Evolutionary conservation across 2,888 invertebrate species (phyloP), one percentile per base, ranked within the genome.

Genomic region (Drosophila demipolita): DNA sequence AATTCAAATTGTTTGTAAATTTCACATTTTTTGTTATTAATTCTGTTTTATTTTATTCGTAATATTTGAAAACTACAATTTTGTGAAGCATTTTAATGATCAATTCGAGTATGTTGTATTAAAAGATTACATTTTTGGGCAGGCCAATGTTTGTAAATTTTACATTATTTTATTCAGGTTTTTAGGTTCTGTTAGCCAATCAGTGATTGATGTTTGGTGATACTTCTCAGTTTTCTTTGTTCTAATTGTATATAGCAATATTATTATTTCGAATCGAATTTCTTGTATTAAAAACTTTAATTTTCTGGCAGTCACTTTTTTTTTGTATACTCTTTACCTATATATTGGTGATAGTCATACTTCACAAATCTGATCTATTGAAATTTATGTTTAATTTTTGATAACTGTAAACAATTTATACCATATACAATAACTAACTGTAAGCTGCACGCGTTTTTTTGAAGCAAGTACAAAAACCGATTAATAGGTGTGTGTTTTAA

Each of bases 391-490:
- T 73, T 66, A 57, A 48, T 63, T 53, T 63, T 57, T 59, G 65
- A 50, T 68, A 61, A 66, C 33, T 61, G 48, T 73, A 33, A 54
- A 69, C 29, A 49, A 50, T 36, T 58, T 32, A 32, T 73, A 62
- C 53, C 38, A 69, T 70, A 60, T 64, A 67, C 42, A 42, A 71
- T 62, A 74, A 62, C 36, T 80, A 71, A 66, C n/a, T 75, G 68
- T 75, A 68, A 70, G 49, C 59, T 82, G 82, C 82, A 82, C 83
- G 82, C 73, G 71, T 78, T 82, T 61, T 75, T 66, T 66, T 65
- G n/a, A 63, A 68, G 57, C 64, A 64, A 66, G 64, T 57, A 69
- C 54, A 61, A 63, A 62, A 66, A 20, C 40, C n/a, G 53, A 38
- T 12, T 38, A 61, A 58, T 78, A 87, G 87, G 84, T 89, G 84